Base-by-base conservation (phyloP, 2,113 vertebrate genomes). In the Pimephales promelas region DNA sequence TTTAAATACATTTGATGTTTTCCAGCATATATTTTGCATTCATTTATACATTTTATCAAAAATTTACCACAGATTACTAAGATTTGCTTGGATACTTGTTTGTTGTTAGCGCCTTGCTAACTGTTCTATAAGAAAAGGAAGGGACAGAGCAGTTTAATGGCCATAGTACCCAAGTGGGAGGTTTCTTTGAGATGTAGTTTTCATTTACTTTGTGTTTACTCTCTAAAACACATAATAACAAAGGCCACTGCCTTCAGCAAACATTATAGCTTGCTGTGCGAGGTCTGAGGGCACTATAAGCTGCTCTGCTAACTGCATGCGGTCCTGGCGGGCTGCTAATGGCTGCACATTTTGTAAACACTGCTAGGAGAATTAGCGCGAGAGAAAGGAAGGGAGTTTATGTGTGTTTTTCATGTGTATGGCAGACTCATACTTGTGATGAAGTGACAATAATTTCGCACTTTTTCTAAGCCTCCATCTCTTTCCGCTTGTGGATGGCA, bases 201-300 rank as follows among this genome's bases (percentile, higher is more conserved):
- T 83, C 64, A 83, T 78, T 82, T 85, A 59, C 26, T 76, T 76
- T 57, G 62, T 82, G 79, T 82, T 85, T 76, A 57, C 54, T 24
- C 61, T 66, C 47, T 28, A 81, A 75, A 61, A 74, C 47, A 56
- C 47, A 83, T 43, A 77, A 79, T 70, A 79, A 79, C 83, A 47
- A 57, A 57, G 49, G 56, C 52, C 16, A 22, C 2, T 18, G 62
- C 64, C 57, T 84, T 56, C 86, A 47, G 90, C 82, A 68, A 72
- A 20, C 76, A 73, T 71, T 57, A 71, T 22, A 45, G 47, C 74
- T 68, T 43, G 20, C 61, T 40, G 45, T 22, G 16, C 13, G n/a
- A 49, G 31, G 31, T 64, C 61, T 49, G 43, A 79, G 79, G 45
- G 62, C 47, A 70, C 49, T 40, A 56, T 68, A 66, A 52, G 24